Evolutionary conservation across 1,140 invertebrate species (phyloP).

Genomic region (Caerostris darwini): DNA sequence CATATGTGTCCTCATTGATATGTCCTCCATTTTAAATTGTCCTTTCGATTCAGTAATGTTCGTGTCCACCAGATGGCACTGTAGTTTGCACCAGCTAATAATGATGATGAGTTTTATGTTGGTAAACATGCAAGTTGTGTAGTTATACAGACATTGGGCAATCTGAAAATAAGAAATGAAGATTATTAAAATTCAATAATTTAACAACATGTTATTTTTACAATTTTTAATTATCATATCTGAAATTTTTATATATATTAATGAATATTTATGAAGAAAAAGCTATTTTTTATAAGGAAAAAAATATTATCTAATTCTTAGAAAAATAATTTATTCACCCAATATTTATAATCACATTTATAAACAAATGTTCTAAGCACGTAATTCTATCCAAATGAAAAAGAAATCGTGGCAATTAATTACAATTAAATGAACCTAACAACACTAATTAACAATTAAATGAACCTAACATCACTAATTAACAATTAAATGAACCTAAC

Average conservation of each 20-base stretch:
- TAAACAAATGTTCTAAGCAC: too few relatives aligned
- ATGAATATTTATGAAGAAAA: neutral
- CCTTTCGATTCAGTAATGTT: neutral
- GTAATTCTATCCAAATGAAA: too few relatives aligned
- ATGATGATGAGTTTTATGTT: slow-evolving; percentile 46
- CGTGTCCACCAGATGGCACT: slow-evolving; percentile 73
- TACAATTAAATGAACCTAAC: too few relatives aligned
- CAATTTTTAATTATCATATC: neutral
- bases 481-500: too few relatives aligned
- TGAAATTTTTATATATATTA: neutral
- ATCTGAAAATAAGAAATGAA: slow-evolving; percentile 55
- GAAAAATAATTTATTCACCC: too few relatives aligned
- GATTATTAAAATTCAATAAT: neutral
- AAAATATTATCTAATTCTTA: too few relatives aligned
- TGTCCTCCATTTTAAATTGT: slow-evolving; percentile 20
- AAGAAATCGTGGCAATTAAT: too few relatives aligned
- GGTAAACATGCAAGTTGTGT: neutral
- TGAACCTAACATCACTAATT: too few relatives aligned
- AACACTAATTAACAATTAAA: too few relatives aligned
- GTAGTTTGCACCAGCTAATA: slow-evolving; percentile 36
- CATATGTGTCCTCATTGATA: slow-evolving; percentile 5
- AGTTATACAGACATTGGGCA: slow-evolving; percentile 75
- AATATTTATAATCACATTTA: too few relatives aligned
- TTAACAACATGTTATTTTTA: neutral
- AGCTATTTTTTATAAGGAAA: neutral